Evolutionary conservation across 2,797 vertebrate species (phyloP).

Genomic region (Chrysocyon brachyurus): DNA sequence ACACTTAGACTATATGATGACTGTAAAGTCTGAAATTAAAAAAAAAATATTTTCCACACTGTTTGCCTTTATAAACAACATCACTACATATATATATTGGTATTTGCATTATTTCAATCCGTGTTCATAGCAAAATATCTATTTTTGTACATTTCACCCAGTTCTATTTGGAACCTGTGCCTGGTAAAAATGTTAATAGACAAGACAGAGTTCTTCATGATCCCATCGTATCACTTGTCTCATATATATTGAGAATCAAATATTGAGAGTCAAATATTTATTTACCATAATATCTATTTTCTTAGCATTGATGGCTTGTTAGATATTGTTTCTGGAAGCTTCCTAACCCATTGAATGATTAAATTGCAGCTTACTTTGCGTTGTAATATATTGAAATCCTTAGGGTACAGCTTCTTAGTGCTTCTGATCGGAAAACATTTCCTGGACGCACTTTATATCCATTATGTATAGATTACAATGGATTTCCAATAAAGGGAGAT

Average conservation of each 20-base stretch:
- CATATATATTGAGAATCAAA: not conserved
- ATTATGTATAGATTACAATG: slow-evolving; percentile 77
- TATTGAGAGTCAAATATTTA: slow-evolving; percentile 25
- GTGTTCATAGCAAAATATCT: not conserved
- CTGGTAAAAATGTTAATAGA: slow-evolving; percentile 30
- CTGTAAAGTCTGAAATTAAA: not conserved
- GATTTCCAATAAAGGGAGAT: slow-evolving; percentile 75
- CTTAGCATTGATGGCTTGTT: slow-evolving; percentile 60
- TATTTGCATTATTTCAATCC: not conserved
- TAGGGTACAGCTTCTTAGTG: slow-evolving; percentile 60
- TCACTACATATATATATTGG: not conserved
- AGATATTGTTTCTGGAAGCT: slow-evolving; percentile 72
- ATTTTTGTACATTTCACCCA: not conserved
- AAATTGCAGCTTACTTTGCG: slow-evolving; percentile 55
- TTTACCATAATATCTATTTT: slow-evolving; percentile 51
- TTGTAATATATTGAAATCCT: slow-evolving; percentile 67
- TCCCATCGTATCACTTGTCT: not conserved
- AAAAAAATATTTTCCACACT: not conserved
- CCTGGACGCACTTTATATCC: slow-evolving; percentile 59
- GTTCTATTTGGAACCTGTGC: not conserved
- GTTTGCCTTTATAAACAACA: not conserved
- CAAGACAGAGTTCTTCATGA: not conserved
- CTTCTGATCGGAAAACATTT: slow-evolving; percentile 25
- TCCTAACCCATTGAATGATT: slow-evolving; percentile 65
- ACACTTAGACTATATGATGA: not conserved